Evolutionary conservation across 2,888 invertebrate species (phyloP).

Genomic region (Bellardia pandia): DNA sequence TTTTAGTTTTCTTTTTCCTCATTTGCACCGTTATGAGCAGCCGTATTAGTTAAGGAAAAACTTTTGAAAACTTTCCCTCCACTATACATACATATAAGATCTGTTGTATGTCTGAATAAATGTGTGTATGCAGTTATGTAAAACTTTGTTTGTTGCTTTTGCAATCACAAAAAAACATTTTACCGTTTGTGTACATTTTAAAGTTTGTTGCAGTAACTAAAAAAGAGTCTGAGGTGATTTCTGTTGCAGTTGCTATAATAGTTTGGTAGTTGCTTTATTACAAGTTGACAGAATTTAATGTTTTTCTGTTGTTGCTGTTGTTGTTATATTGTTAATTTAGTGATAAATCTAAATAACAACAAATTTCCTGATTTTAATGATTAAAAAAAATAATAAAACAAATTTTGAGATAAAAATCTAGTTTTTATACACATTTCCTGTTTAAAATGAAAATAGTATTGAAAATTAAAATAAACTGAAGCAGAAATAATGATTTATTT

Average conservation of each 20-base stretch:
- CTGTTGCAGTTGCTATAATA: conserved; percentile 22
- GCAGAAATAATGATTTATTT: background rate
- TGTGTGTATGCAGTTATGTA: conserved; percentile 24
- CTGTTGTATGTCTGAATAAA: background rate
- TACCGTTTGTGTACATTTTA: background rate
- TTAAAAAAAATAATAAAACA: background rate
- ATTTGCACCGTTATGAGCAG: conserved; percentile 54
- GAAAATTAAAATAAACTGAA: background rate
- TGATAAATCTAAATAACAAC: conserved; percentile 32
- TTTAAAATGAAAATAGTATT: conserved; percentile 23
- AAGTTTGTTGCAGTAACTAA: background rate
- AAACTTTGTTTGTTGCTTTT: conserved; percentile 34
- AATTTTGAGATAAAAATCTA: background rate
- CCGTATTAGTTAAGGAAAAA: conserved; percentile 19
- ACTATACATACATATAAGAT: conserved; percentile 2
- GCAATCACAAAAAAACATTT: conserved; percentile 2
- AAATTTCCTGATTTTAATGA: conserved; percentile 13
- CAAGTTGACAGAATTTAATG: conserved; percentile 29
- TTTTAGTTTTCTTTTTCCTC: conserved; percentile 1
- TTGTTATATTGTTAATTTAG: conserved; percentile 27
- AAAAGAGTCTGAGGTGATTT: conserved; percentile 8
- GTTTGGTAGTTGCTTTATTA: conserved; percentile 41
- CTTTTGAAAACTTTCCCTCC: conserved; percentile 15
- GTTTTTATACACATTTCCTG: background rate
- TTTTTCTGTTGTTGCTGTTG: background rate